These are phyloP conservation scores for Solenodon paradoxus DNA, from an alignment of 2,113 vertebrate species.

Conservation along the genomic window DNA sequence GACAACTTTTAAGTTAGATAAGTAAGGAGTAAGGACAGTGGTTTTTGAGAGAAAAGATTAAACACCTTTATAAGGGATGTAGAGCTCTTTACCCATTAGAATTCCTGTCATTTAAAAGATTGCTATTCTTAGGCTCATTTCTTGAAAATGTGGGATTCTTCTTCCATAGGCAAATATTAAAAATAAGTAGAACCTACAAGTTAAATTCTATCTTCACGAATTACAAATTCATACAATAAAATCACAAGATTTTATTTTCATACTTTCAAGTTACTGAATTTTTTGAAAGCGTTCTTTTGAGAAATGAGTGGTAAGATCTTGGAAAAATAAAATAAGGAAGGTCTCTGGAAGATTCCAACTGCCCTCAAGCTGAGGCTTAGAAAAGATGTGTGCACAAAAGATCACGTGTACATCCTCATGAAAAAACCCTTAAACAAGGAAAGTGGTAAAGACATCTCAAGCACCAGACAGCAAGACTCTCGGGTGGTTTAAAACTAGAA, in stretches of 20 bases:
- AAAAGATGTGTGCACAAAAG: neutral
- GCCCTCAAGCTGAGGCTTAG: neutral
- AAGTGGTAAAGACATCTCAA: neutral
- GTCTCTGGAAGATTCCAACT: neutral
- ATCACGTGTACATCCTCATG: neutral
- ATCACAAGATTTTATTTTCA: neutral
- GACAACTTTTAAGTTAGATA: slow-evolving; percentile 8
- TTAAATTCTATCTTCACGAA: slow-evolving; percentile 9
- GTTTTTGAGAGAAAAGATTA: neutral
- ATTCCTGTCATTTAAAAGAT: neutral
- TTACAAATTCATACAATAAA: neutral
- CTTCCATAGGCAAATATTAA: neutral
- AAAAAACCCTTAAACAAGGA: neutral
- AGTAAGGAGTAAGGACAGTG: neutral
- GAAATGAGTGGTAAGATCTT: slow-evolving; percentile 12
- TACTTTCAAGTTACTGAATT: neutral
- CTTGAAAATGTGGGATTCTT: neutral
- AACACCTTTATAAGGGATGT: neutral
- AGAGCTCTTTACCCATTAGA: neutral
- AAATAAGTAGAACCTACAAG: neutral
- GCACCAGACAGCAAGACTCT: neutral
- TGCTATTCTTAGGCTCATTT: neutral
- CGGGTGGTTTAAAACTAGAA: neutral
- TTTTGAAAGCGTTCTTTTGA: neutral
- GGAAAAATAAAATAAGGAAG: slow-evolving; percentile 14